phyloP scores from a whole-genome alignment of 2,888 invertebrate species.

The Marasmarcha lunaedactyla region DNA sequence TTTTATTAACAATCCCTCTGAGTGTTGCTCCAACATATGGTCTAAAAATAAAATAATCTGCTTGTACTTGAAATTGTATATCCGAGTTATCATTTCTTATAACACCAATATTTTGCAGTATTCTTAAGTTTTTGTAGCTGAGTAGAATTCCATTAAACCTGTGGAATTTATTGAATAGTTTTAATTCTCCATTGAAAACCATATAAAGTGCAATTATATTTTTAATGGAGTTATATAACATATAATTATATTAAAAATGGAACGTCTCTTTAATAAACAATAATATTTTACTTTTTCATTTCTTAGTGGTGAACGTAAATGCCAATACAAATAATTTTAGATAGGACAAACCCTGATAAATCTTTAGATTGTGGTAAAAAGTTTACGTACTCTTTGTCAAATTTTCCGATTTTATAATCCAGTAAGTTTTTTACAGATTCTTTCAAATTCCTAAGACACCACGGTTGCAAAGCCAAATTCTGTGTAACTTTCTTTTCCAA shows the following conservation, averaged over 20 bases:
- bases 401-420: slow-evolving; percentile 70
- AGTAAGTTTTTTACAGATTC: slow-evolving; percentile 71
- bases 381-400: slow-evolving; percentile 66
- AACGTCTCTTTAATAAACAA: no score
- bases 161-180: slow-evolving; percentile 30
- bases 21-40: slow-evolving; percentile 72
- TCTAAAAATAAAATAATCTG: slow-evolving; percentile 75
- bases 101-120: slow-evolving; percentile 68
- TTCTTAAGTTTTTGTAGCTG: slow-evolving; percentile 74
- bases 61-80: slow-evolving; percentile 75
- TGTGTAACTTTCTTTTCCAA: slow-evolving; percentile 63
- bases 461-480: slow-evolving; percentile 73
- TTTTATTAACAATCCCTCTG: slow-evolving; percentile 76
- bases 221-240: no score
- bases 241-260: no score
- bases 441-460: slow-evolving; percentile 71
- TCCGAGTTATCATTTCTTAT: slow-evolving; percentile 73
- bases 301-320: no score
- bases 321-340: no score
- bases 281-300: no score
- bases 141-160: slow-evolving; percentile 77
- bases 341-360: no score
- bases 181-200: no score
- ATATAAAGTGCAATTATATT: no score
- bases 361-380: no score